Evolutionary conservation across 1,140 invertebrate species (phyloP).

Genomic region (Solenopsis invicta): DNA sequence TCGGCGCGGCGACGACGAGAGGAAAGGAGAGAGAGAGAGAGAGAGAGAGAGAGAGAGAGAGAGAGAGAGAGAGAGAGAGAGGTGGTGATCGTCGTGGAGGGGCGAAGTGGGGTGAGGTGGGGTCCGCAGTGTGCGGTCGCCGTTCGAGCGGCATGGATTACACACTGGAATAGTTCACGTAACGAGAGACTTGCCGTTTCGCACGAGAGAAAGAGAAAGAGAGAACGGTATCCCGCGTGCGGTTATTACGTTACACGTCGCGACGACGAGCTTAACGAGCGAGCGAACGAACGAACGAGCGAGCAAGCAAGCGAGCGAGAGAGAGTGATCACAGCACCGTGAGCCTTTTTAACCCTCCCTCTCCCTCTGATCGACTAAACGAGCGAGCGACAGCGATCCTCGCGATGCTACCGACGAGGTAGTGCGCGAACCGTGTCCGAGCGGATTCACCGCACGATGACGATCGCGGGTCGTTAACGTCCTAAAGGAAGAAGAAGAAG

Average conservation of each 20-base stretch:
- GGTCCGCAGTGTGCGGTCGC: slow-evolving; percentile 81
- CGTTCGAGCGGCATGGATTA: slow-evolving; percentile 76
- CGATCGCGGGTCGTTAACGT: slow-evolving; percentile 63
- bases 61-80: slow-evolving; percentile 7
- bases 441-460: slow-evolving; percentile 59
- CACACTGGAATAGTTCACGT: slow-evolving; percentile 56
- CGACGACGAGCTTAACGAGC: not conserved
- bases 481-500: slow-evolving; percentile 60
- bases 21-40: not conserved
- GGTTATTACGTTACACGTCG: not conserved
- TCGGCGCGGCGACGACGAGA: not conserved
- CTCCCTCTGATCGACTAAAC: not conserved
- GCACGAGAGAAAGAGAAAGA: not conserved
- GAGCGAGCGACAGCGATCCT: slow-evolving; percentile 30
- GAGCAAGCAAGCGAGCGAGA: not conserved
- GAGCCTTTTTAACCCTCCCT: not conserved
- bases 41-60: not conserved
- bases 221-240: not conserved
- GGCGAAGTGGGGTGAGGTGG: slow-evolving; percentile 78
- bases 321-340: not conserved
- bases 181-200: slow-evolving; percentile 15
- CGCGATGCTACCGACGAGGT: slow-evolving; percentile 75
- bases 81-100: slow-evolving; percentile 66
- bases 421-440: slow-evolving; percentile 54
- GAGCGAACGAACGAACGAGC: slow-evolving; percentile 11